Evolutionary conservation across 2,113 vertebrate species (phyloP).

Genomic region (Chloroceryle aenea): DNA sequence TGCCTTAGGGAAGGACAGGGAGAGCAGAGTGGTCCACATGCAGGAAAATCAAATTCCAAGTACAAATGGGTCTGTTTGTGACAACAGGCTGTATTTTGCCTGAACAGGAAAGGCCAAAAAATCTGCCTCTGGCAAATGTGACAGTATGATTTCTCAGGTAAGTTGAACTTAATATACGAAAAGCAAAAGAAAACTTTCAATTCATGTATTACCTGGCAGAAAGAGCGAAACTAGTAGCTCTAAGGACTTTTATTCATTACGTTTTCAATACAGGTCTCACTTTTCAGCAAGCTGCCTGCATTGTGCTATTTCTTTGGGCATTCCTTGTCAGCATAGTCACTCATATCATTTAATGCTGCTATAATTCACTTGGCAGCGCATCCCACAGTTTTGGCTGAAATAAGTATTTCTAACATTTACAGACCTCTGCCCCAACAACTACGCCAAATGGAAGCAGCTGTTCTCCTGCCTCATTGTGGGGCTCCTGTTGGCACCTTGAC

Average conservation of each 20-base stretch:
- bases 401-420: background rate
- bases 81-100: rapidly evolving
- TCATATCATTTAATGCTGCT: background rate
- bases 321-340: background rate
- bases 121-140: background rate
- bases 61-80: background rate
- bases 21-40: background rate
- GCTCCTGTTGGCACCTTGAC: background rate
- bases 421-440: background rate
- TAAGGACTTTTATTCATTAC: background rate
- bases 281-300: background rate
- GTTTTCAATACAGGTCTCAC: background rate
- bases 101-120: background rate
- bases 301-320: background rate
- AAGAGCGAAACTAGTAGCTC: background rate
- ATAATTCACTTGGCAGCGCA: background rate
- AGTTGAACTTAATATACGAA: background rate
- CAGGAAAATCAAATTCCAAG: background rate
- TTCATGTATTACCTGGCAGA: background rate
- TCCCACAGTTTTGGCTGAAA: background rate
- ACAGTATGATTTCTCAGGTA: background rate
- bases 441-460: background rate
- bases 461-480: background rate
- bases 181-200: background rate
- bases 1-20: background rate